Percentiles rank a stretch among this genome's conserved stretches.
These are phyloP conservation scores for Halichondria panicea DNA, from an alignment of 37 sponge, comb jelly and placozoan species.

Conservation along the genomic window DNA sequence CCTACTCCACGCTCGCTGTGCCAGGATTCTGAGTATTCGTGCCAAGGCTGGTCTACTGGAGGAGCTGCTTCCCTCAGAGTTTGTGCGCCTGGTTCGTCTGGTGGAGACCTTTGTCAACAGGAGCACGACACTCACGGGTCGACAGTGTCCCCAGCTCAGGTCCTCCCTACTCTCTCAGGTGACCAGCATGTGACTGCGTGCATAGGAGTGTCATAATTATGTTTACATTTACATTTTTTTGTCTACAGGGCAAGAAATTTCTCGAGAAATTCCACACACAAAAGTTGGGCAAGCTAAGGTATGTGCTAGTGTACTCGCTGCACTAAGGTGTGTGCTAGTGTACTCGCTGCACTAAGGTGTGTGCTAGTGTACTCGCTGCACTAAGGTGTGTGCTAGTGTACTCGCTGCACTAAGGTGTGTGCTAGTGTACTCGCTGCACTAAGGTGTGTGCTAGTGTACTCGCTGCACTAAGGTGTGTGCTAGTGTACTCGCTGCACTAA, in stretches of 20 bases:
- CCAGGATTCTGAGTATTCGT: slow-evolving; percentile 77
- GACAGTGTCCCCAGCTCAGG: slow-evolving; percentile 73
- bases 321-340: too few relatives aligned
- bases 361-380: too few relatives aligned
- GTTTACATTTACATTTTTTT: not conserved
- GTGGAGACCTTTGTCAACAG: slow-evolving; percentile 74
- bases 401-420: too few relatives aligned
- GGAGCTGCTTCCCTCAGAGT: slow-evolving; percentile 67
- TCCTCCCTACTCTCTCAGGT: slow-evolving; percentile 79
- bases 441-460: too few relatives aligned
- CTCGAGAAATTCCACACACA: slow-evolving; percentile 87
- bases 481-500: too few relatives aligned
- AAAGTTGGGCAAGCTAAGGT: slow-evolving; percentile 71
- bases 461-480: too few relatives aligned
- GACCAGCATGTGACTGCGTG: not conserved
- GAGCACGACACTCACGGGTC: slow-evolving; percentile 58
- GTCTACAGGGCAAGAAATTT: slow-evolving; percentile 74
- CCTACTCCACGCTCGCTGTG: slow-evolving; percentile 81
- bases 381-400: too few relatives aligned
- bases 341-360: too few relatives aligned
- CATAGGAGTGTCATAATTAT: not conserved
- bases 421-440: too few relatives aligned
- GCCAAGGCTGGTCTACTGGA: slow-evolving; percentile 85
- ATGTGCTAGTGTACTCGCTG: not conserved
- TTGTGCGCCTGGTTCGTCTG: slow-evolving; percentile 59